Evolutionary conservation across 2,888 invertebrate species (phyloP), one percentile per base, ranked within the genome.

Genomic region (Lasioglossum calceatum): DNA sequence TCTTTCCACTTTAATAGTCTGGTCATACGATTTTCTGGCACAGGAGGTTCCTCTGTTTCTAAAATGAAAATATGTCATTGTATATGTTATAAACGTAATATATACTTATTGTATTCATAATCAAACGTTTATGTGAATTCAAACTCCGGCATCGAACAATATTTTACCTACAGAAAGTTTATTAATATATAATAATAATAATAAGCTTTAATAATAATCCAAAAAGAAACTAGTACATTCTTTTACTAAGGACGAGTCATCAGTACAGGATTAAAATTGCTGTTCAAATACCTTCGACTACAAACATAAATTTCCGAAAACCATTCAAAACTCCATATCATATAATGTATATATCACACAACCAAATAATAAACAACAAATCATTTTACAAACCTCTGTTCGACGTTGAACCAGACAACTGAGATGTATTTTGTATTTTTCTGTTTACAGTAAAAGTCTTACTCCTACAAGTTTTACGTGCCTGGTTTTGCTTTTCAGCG

Each of bases 1-100:
- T 84, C 86, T 75, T 89, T 90, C 94, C 94, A 94, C 81, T 89
- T 91, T 4, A 83, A 32, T 0, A 94, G 79, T 44, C 90, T 86
- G 4, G 74, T 77, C 4, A 44, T 44, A 12, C 88, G 86, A 7
- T 90, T 79, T 67, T 88, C 79, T 19, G 58, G 27, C 0, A 0
- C 14, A 73, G 44, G 16, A 16, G 64, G 75, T 47, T 42, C 2
- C 3, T 58, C 47, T 5, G 2, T 1, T 61, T 50, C 77, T 86
- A 23, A 44, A 81, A 79, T n/a, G 3, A 71, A 61, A 54, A 70
- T 72, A 23, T 50, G 64, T 16, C 19, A 16, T 39, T 19, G 27
- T 71, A 50, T 16, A 47, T 1, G 1, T 16, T 16, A 47, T 47
- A 47, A 16, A 47, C 47, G 47, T 47, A 47, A 47, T 16, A 47